Conservation (phyloP, 2,888 invertebrate species). For the Caenorhabditis sp. region DNA sequence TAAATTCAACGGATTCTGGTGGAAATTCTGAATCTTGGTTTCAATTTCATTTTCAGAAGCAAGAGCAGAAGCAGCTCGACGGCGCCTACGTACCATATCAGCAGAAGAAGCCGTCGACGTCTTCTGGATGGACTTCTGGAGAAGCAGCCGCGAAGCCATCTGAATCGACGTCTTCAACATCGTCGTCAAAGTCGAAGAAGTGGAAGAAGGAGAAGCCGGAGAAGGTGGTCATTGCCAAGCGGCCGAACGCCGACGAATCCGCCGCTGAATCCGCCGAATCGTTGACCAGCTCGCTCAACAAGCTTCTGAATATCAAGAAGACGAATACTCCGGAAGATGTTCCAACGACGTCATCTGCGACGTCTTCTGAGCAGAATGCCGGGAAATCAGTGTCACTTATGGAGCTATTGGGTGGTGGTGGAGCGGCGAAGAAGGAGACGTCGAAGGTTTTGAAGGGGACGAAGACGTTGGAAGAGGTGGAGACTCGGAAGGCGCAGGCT, state of each 20-base stretch:
- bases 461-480: constrained; percentile 26
- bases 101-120: constrained; percentile 34
- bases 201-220: constrained; percentile 32
- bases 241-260: background rate
- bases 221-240: constrained; percentile 13
- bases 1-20: background rate
- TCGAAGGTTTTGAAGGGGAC: background rate
- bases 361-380: background rate
- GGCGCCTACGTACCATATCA: constrained; percentile 36
- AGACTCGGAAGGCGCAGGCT: constrained; percentile 3
- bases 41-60: constrained; percentile 15
- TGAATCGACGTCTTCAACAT: background rate
- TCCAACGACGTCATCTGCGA: background rate
- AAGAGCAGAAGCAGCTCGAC: constrained; percentile 8
- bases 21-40: background rate
- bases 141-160: no score
- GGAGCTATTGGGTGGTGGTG: constrained; percentile 39
- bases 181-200: constrained; percentile 7
- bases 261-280: constrained; percentile 14
- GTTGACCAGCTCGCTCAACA: constrained; percentile 25
- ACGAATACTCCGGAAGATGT: background rate
- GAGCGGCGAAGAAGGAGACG: constrained; percentile 5
- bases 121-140: background rate
- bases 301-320: constrained; percentile 30
- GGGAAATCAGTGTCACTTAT: constrained; percentile 40